Evolutionary conservation across 2,888 invertebrate species (phyloP), one percentile per base, ranked within the genome.

Genomic region (Ichneumoninae sp.): DNA sequence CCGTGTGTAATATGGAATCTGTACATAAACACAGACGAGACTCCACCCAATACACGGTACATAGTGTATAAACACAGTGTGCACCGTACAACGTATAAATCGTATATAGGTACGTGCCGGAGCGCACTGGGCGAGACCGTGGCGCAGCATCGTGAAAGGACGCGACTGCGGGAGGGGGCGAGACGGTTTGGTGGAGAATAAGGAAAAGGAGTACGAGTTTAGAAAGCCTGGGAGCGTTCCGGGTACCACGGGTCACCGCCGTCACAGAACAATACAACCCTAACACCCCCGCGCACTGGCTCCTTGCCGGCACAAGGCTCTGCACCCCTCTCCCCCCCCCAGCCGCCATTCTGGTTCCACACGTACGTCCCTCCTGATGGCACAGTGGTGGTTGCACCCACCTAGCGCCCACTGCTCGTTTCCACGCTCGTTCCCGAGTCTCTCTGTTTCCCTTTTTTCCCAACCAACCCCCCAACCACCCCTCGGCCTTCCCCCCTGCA

Each of bases 261-360:
- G 88, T 90, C 89, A 87, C 87, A 88, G 90, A 90, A 91, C 91
- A 91, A 91, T 91, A 89, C 90, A 89, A 89, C 89, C 86, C 87
- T 86, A 86, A 80, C 85, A 82, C 82, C 79, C 68, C 52, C 68
- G 54, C 77, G 52, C 77, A 62, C 65, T 57, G 69, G 54, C 76
- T 78, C 66, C 69, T 52, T 30, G 54, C 54, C 47, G 60, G 71
- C 75, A 71, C 68, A 60, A 66, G 36, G 75, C 70, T 16, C 52
- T 62, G 40, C 50, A 7, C 62, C 40, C 62, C 47, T 16, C 65
- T 33, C 65, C 66, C 74, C 13, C 62, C 47, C 19, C 66, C 44
- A n/a, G 50, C 26, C 65, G 40, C 72, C 33, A 19, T 82, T 76
- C 65, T 44, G 60, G 60, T 19, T 33, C 52, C 50, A 52, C 74